Percentiles rank a stretch among this genome's conserved stretches.
These are phyloP conservation scores for Panthera tigris DNA, from an alignment of 2,113 vertebrate genomes.

Conservation along the genomic window DNA sequence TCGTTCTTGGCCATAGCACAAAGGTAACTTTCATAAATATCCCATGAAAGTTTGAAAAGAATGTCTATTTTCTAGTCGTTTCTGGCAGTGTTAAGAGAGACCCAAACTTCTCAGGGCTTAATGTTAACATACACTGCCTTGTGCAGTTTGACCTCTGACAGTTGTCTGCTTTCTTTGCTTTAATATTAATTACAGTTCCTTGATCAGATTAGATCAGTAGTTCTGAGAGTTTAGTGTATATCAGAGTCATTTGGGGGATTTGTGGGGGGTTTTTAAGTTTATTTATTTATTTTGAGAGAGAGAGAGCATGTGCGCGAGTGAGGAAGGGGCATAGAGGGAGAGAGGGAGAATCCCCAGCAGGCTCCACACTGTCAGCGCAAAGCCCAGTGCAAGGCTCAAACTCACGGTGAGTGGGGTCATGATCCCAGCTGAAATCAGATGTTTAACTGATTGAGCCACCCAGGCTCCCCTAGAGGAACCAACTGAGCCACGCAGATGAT, in stretches of 20 bases:
- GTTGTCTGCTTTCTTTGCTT: neutral
- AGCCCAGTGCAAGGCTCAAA: no score
- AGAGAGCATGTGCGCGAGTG: no score
- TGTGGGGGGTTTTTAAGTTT: neutral
- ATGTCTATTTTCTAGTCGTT: neutral
- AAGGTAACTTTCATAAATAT: neutral
- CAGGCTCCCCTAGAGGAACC: no score
- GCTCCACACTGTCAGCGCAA: no score
- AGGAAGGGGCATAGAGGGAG: no score
- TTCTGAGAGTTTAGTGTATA: neutral
- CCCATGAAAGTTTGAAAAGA: neutral
- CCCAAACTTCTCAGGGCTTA: neutral
- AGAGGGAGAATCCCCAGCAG: no score
- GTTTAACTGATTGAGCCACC: no score
- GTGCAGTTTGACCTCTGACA: neutral
- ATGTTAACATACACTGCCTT: neutral
- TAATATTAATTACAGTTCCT: neutral
- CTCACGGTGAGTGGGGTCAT: no score
- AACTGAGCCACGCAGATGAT: no score
- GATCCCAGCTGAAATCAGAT: no score
- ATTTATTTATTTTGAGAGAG: no score
- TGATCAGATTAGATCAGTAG: neutral
- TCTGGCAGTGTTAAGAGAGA: neutral
- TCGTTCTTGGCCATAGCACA: neutral
- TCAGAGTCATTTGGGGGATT: neutral